A percentile compares a stretch with the other conserved stretches of the same genome.
Conservation (phyloP, 2,113 vertebrate species). For the Pterocles burchelli region DNA sequence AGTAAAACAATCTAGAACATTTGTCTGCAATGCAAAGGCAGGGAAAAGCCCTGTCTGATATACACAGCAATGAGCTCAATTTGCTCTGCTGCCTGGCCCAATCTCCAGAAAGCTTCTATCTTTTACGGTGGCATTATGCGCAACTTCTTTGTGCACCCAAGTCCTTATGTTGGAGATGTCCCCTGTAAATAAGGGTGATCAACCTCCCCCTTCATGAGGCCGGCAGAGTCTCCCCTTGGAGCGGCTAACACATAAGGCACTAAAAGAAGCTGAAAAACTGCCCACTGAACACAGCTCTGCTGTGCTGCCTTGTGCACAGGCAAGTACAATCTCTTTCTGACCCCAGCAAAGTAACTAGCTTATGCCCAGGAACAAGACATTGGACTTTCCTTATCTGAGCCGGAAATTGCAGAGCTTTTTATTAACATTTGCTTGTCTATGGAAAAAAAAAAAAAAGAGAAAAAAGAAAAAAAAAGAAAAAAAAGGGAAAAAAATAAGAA, state of each 20-base stretch:
- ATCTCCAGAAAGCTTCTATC: not conserved
- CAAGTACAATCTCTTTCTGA: not conserved
- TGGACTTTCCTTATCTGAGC: not conserved
- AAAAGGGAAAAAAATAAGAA: not conserved
- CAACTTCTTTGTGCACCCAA: not conserved
- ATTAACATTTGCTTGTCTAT: not conserved
- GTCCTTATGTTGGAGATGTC: not conserved
- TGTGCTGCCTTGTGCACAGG: not conserved
- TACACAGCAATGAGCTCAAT: not conserved
- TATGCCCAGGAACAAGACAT: not conserved
- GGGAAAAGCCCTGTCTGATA: not conserved
- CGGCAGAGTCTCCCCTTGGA: not conserved
- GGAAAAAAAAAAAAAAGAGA: rapidly evolving
- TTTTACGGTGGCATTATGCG: not conserved
- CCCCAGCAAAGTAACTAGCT: not conserved
- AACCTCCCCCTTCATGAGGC: not conserved
- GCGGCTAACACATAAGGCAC: not conserved
- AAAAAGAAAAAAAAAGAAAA: not conserved
- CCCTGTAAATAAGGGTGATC: not conserved
- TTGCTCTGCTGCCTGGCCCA: not conserved
- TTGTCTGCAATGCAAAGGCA: not conserved
- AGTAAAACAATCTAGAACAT: not conserved
- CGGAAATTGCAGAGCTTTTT: slow-evolving; percentile 15
- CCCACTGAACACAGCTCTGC: not conserved
- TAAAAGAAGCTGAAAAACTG: not conserved